These are phyloP conservation scores for Helicoverpa assulta DNA, from an alignment of 2,888 invertebrate genomes.

Conservation along the genomic window DNA sequence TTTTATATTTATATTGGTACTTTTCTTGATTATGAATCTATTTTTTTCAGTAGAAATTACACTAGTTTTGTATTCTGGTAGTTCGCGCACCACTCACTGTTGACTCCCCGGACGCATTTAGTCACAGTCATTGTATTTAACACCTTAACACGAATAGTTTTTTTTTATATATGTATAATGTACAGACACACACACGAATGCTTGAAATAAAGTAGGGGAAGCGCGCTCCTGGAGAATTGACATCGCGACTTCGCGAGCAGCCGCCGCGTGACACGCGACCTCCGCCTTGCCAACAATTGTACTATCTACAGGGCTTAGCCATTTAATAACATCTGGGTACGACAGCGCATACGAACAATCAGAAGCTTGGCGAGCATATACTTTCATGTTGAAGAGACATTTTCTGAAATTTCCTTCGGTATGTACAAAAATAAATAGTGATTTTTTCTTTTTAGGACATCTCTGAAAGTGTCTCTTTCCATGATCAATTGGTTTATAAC, in stretches of 20 bases:
- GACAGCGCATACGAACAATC: slow-evolving; percentile 25
- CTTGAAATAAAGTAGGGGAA: slow-evolving; percentile 80
- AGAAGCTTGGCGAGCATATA: slow-evolving; percentile 16
- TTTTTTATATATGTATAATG: slow-evolving; percentile 74
- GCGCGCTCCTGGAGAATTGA: slow-evolving; percentile 86
- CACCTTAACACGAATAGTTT: slow-evolving; percentile 86
- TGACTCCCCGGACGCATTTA: slow-evolving; percentile 82
- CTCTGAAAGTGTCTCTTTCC: slow-evolving; percentile 66
- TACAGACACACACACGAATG: slow-evolving; percentile 81
- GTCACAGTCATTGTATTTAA: slow-evolving; percentile 85
- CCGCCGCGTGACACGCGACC: slow-evolving; percentile 67
- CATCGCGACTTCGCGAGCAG: slow-evolving; percentile 78
- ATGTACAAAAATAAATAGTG: slow-evolving; percentile 79
- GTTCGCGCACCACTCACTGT: slow-evolving; percentile 81
- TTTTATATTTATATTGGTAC: slow-evolving; percentile 92
- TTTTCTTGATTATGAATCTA: slow-evolving; percentile 92
- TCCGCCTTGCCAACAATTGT: slow-evolving; percentile 54
- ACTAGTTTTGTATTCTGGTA: slow-evolving; percentile 85
- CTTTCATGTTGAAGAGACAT: slow-evolving; percentile 56
- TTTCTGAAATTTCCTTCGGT: slow-evolving; percentile 66
- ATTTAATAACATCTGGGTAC: slow-evolving; percentile 41
- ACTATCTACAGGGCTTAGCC: slow-evolving; percentile 55
- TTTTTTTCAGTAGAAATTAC: slow-evolving; percentile 91
- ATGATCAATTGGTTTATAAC: slow-evolving; percentile 9
- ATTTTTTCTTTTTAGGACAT: slow-evolving; percentile 67